Conservation (phyloP, 2,113 vertebrate genomes). For the Paracanthobrama guichenoti region DNA sequence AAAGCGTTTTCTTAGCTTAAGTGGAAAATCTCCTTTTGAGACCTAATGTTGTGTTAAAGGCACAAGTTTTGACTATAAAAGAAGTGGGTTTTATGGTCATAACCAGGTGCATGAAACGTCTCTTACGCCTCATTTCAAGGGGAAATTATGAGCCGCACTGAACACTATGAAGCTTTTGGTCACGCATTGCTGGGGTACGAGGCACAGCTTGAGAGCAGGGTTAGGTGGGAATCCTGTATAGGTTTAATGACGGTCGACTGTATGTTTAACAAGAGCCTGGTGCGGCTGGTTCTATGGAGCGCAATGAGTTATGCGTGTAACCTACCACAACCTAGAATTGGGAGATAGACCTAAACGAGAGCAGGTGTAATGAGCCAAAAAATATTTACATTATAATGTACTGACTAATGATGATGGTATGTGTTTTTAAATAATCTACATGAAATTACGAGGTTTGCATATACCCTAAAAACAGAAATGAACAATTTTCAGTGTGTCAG, state of each 20-base stretch:
- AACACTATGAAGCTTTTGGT: conserved; percentile 21
- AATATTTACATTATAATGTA: background rate
- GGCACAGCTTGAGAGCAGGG: conserved; percentile 43
- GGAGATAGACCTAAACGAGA: background rate
- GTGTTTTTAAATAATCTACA: background rate
- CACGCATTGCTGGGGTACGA: conserved; percentile 12
- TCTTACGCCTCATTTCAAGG: conserved; percentile 33
- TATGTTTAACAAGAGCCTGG: conserved; percentile 23
- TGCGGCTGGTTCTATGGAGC: background rate
- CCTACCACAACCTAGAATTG: background rate
- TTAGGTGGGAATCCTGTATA: conserved; percentile 12
- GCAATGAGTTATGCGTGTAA: background rate
- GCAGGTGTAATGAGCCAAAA: background rate
- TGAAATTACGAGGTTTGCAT: no score
- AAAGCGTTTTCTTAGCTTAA: conserved; percentile 17
- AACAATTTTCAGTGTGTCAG: no score
- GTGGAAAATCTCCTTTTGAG: conserved; percentile 31
- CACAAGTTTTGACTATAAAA: conserved; percentile 3
- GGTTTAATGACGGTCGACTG: conserved; percentile 15
- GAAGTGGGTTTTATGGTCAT: conserved; percentile 43
- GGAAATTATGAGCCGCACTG: conserved; percentile 9
- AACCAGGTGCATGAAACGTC: conserved; percentile 44
- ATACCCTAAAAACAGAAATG: background rate
- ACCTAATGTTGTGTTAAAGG: conserved; percentile 36
- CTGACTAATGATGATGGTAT: background rate